Conservation (phyloP, 2,797 vertebrate species). For the Pseudomugil tenellus region DNA sequence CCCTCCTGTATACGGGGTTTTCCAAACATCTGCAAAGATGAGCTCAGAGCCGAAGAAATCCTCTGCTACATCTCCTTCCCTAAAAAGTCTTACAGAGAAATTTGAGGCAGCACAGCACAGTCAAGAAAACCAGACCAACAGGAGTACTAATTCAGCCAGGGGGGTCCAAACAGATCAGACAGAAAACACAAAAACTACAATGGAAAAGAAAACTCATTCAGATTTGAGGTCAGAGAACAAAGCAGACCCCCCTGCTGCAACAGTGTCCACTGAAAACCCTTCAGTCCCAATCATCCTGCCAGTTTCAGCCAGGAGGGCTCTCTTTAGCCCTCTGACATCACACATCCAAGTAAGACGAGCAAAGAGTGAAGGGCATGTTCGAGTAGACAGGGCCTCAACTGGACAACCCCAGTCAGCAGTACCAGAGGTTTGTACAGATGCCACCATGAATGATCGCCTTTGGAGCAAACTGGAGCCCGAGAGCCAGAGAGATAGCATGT, state of each 20-base stretch:
- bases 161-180: conserved; percentile 27
- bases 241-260: conserved; percentile 12
- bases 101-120: conserved; percentile 14
- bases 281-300: conserved; percentile 26
- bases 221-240: conserved; percentile 27
- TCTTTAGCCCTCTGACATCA: conserved; percentile 56
- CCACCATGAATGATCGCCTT: conserved; percentile 88
- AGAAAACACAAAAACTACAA: conserved; percentile 8
- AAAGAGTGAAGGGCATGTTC: conserved; percentile 83
- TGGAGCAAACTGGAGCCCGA: conserved; percentile 90
- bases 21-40: conserved; percentile 39
- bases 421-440: conserved; percentile 86
- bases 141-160: conserved; percentile 8
- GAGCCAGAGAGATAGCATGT: conserved; percentile 89
- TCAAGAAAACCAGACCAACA: conserved; percentile 18
- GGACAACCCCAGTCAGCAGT: conserved; percentile 71
- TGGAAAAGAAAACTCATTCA: conserved; percentile 16
- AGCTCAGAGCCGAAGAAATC: conserved; percentile 33
- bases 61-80: conserved; percentile 5
- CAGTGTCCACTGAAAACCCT: conserved; percentile 12
- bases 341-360: conserved; percentile 75
- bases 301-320: conserved; percentile 47
- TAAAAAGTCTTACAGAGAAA: conserved; percentile 17
- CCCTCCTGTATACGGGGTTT: conserved; percentile 12
- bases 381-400: background rate